A percentile compares a stretch with the other conserved stretches of the same genome.
phyloP scores from a whole-genome alignment of 2,113 vertebrate species.

The Myiagra hebetior region DNA sequence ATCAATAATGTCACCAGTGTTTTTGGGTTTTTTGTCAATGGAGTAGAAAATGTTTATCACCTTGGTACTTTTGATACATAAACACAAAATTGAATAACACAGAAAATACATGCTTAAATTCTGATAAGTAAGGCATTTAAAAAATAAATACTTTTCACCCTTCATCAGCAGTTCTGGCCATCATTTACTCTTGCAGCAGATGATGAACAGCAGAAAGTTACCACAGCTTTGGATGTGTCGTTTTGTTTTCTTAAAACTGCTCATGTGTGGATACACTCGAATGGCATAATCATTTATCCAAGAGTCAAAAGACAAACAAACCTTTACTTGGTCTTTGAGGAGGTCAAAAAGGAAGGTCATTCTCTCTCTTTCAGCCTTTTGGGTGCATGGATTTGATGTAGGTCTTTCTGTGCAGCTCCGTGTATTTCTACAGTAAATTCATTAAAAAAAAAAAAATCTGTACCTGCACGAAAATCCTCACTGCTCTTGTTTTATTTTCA shows the following conservation, averaged over 20 bases:
- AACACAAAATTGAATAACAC: neutral
- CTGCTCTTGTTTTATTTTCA: neutral
- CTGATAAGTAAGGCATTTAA: neutral
- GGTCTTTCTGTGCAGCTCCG: neutral
- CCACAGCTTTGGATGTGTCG: neutral
- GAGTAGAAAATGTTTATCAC: neutral
- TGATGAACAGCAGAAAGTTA: neutral
- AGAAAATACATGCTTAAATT: neutral
- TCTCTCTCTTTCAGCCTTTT: neutral
- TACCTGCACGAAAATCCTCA: neutral
- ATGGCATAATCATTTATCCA: neutral
- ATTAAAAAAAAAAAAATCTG: neutral
- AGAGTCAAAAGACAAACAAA: neutral
- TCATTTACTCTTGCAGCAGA: neutral
- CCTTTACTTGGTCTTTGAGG: neutral
- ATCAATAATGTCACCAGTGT: neutral
- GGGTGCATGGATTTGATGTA: neutral
- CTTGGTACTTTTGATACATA: neutral
- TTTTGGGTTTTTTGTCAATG: neutral
- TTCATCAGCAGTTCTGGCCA: neutral
- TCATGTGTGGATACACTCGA: neutral
- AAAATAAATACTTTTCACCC: neutral
- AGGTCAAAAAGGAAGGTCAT: neutral
- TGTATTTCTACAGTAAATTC: neutral
- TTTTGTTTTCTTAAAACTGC: conserved; percentile 7